These are phyloP conservation scores for Argyresthia albistria DNA, from an alignment of 2,888 invertebrate species.

Conservation along the genomic window DNA sequence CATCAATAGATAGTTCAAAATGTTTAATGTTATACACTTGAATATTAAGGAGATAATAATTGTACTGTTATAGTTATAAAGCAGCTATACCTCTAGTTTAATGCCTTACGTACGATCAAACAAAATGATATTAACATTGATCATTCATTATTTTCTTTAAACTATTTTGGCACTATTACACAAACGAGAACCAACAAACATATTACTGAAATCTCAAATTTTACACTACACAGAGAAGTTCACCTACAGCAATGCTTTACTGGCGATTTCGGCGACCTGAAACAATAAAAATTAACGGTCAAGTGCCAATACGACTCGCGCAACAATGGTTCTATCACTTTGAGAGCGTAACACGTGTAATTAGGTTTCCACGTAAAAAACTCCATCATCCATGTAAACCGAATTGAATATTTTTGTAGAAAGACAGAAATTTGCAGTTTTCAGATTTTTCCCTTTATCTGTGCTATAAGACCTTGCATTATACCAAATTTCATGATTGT, in stretches of 20 bases:
- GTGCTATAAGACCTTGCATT: no score
- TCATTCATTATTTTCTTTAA: slow-evolving; percentile 12
- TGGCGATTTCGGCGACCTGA: slow-evolving; percentile 66
- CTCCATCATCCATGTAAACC: no score
- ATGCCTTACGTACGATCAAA: slow-evolving; percentile 13
- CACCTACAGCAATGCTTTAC: slow-evolving; percentile 23
- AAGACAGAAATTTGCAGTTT: no score
- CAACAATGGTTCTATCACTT: no score
- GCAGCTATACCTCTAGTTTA: slow-evolving; percentile 23
- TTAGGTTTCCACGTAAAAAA: no score
- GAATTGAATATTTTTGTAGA: no score
- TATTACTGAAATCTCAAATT: slow-evolving; percentile 22
- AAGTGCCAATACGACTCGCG: no score
- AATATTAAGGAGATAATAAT: slow-evolving; percentile 10
- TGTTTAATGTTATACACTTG: slow-evolving; percentile 23
- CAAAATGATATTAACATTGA: no score
- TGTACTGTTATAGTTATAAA: slow-evolving; percentile 23
- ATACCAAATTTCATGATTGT: no score
- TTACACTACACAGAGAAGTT: slow-evolving; percentile 14
- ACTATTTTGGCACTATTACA: slow-evolving; percentile 60
- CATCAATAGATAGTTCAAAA: no score
- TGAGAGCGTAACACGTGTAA: no score
- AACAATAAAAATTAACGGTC: slow-evolving; percentile 24
- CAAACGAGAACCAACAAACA: slow-evolving; percentile 42
- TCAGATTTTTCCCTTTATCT: no score